These are phyloP conservation scores for Orchestes rusci DNA, from an alignment of 2,888 invertebrate genomes.

Conservation along the genomic window DNA sequence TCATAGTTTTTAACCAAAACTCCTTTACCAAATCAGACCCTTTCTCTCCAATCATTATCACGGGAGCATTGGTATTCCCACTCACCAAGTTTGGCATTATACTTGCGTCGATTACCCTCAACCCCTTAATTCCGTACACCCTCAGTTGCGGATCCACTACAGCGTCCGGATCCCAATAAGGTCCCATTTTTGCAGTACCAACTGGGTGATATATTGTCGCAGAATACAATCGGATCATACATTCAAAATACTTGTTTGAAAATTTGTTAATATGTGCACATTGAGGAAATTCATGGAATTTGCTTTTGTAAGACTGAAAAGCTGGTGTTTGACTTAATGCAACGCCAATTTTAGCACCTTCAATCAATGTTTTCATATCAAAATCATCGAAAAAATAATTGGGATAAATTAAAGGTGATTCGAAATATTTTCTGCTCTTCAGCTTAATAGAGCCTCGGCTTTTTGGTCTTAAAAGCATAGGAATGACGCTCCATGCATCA, in stretches of 20 bases:
- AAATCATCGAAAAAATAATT: slow-evolving; percentile 79
- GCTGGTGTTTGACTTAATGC: slow-evolving; percentile 73
- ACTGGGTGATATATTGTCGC: slow-evolving; percentile 77
- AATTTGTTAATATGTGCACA: slow-evolving; percentile 61
- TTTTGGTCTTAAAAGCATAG: slow-evolving; percentile 75
- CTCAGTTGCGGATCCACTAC: slow-evolving; percentile 74
- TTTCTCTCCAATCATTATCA: slow-evolving; percentile 87
- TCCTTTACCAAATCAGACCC: slow-evolving; percentile 83
- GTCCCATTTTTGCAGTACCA: slow-evolving; percentile 86
- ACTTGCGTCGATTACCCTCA: slow-evolving; percentile 77
- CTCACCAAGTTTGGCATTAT: slow-evolving; percentile 82
- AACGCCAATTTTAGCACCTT: slow-evolving; percentile 79
- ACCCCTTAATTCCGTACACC: slow-evolving; percentile 71
- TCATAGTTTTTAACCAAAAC: slow-evolving; percentile 57
- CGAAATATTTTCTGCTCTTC: slow-evolving; percentile 75
- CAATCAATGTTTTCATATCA: slow-evolving; percentile 73
- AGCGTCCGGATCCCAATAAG: slow-evolving; percentile 74
- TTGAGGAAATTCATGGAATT: slow-evolving; percentile 69
- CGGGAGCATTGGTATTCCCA: slow-evolving; percentile 80
- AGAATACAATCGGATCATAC: slow-evolving; percentile 76
- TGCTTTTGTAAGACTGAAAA: slow-evolving; percentile 66
- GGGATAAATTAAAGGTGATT: slow-evolving; percentile 73
- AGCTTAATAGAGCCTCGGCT: slow-evolving; percentile 78
- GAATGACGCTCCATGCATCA: slow-evolving; percentile 79
- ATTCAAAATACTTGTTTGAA: slow-evolving; percentile 78